Conservation (phyloP, 2,888 invertebrate genomes). For the Xylota sylvarum region DNA sequence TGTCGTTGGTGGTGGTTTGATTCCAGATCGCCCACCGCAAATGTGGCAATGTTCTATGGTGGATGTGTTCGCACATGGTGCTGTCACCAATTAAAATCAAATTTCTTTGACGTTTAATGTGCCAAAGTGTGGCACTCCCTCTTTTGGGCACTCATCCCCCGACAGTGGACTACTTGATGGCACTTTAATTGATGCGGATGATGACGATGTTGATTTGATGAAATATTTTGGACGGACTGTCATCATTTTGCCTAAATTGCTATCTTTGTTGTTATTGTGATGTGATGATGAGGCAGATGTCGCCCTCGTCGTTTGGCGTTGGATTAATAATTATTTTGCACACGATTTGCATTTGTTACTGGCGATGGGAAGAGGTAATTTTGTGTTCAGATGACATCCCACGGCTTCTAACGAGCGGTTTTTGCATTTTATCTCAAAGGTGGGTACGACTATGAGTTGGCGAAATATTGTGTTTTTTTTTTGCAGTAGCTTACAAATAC, state of each 20-base stretch:
- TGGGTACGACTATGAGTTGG: too few relatives aligned
- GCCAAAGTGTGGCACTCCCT: slow-evolving; percentile 57
- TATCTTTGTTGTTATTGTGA: slow-evolving; percentile 15
- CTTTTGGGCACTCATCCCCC: slow-evolving; percentile 39
- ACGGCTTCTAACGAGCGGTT: slow-evolving; percentile 21
- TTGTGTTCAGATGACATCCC: background rate
- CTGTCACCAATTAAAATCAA: slow-evolving; percentile 73
- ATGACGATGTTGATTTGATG: slow-evolving; percentile 75
- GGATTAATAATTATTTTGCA: slow-evolving; percentile 60
- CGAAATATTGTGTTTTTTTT: too few relatives aligned
- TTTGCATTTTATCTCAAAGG: background rate
- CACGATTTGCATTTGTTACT: slow-evolving; percentile 64
- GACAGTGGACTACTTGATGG: slow-evolving; percentile 65
- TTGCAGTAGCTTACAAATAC: too few relatives aligned
- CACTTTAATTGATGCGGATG: slow-evolving; percentile 71
- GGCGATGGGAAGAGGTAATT: background rate
- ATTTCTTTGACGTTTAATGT: slow-evolving; percentile 62
- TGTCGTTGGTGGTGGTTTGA: slow-evolving; percentile 43
- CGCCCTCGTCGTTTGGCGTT: slow-evolving; percentile 47
- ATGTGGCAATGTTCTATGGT: slow-evolving; percentile 58
- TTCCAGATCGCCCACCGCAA: slow-evolving; percentile 39
- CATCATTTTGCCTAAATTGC: slow-evolving; percentile 56
- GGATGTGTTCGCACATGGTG: slow-evolving; percentile 64
- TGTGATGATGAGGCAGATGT: slow-evolving; percentile 63
- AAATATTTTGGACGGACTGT: slow-evolving; percentile 58